Evolutionary conservation across 2,797 vertebrate species (phyloP), one percentile per base, ranked within the genome.

Genomic region (Melanotaenia trifasciata): DNA sequence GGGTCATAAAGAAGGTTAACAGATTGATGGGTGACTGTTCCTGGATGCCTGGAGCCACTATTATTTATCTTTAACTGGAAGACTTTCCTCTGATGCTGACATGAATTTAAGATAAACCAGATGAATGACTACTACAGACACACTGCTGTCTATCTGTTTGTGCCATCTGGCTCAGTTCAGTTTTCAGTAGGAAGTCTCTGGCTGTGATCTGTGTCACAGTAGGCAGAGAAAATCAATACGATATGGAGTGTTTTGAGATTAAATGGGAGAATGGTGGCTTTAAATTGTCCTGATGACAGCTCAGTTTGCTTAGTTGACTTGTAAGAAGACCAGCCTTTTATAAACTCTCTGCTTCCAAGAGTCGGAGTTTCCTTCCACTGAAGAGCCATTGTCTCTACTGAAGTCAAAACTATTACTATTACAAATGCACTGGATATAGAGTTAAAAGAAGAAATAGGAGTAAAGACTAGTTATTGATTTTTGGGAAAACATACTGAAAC

Each of bases 181-280:
- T 60, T 65, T 62, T 62, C 67, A 74, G 62, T 13, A 63, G 66
- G 60, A 75, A 30, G 22, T 73, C 32, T 67, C 35, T 60, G 67
- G 26, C 65, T 79, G 70, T 50, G 64, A 60, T 67, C 28, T 0
- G 64, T 20, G 36, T 68, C 51, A 35, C 47, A 28, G 68, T 16
- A 18, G 64, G 58, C 50, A 51, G 59, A 43, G 65, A 67, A 36
- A 54, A 56, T 43, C 13, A 67, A n/a, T 40, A 36, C 64, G 33
- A 56, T 80, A 61, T 35, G 24, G 58, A 11, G 30, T 30, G 3
- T 76, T 38, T 64, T 0, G 0, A 33, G 45, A 32, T 57, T 45
- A 26, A 67, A 43, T 4, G 70, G 59, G 67, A 47, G 53, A 47
- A 54, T 14, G 60, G 75, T 38, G 80, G 33, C 22, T 32, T 56